Evolutionary conservation across 2,888 invertebrate genomes (phyloP).

Genomic region (Fissipunctia ypsillon): DNA sequence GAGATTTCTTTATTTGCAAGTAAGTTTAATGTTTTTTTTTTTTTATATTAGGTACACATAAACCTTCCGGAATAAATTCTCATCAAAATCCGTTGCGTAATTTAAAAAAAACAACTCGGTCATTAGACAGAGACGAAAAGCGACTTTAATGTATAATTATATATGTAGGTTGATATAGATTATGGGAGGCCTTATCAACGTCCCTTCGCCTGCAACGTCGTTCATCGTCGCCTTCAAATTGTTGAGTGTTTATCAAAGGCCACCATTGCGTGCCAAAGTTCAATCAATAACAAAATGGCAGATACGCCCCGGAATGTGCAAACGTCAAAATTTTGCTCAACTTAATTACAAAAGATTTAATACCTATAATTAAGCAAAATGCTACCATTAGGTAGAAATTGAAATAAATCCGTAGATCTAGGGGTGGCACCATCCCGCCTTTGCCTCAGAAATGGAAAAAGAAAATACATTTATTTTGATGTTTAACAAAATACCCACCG

Average conservation of each 20-base stretch:
- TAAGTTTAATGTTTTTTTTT: too few species aligned
- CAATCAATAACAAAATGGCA: slow-evolving; percentile 31
- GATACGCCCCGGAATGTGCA: slow-evolving; percentile 56
- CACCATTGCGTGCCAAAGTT: slow-evolving; percentile 24
- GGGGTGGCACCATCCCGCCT: slow-evolving; percentile 79
- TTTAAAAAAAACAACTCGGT: too few species aligned
- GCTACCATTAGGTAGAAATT: slow-evolving; percentile 77
- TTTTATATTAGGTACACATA: too few species aligned
- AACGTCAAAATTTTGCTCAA: slow-evolving; percentile 64
- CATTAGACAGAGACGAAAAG: too few species aligned
- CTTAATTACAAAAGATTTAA: slow-evolving; percentile 78
- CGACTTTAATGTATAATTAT: too few species aligned
- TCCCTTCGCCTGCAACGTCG: too few species aligned
- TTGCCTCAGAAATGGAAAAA: slow-evolving; percentile 65
- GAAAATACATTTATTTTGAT: slow-evolving; percentile 83
- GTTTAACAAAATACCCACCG: slow-evolving; percentile 79
- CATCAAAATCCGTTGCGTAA: too few species aligned
- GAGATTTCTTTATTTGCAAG: too few species aligned
- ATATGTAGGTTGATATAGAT: too few species aligned
- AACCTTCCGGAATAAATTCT: too few species aligned
- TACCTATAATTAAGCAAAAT: slow-evolving; percentile 80
- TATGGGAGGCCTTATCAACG: too few species aligned
- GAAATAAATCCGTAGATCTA: slow-evolving; percentile 81
- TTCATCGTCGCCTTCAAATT: too few species aligned
- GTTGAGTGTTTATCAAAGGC: not conserved